Percentiles rank a stretch among this genome's conserved stretches.
These are phyloP conservation scores for Ictalurus punctatus DNA, from an alignment of 2,113 vertebrate species.

Conservation along the genomic window DNA sequence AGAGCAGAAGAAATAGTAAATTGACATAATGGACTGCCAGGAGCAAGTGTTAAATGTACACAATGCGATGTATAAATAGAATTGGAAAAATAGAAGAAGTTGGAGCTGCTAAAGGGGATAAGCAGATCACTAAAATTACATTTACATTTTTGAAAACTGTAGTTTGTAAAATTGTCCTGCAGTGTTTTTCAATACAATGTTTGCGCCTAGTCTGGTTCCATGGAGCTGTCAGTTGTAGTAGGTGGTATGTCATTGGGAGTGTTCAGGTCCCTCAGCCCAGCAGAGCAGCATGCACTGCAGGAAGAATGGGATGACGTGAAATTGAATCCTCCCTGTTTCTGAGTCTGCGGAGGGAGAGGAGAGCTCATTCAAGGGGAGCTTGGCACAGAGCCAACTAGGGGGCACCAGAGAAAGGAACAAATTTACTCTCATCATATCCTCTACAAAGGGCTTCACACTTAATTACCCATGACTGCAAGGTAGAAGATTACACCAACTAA, in stretches of 20 bases:
- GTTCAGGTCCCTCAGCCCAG: conserved; percentile 30
- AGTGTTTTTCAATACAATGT: background rate
- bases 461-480: background rate
- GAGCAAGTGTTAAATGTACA: conserved; percentile 39
- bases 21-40: conserved; percentile 25
- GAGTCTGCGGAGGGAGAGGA: conserved; percentile 38
- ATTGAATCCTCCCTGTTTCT: conserved; percentile 60
- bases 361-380: conserved; percentile 37
- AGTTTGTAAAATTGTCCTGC: background rate
- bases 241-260: conserved; percentile 24
- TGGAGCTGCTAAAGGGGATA: background rate
- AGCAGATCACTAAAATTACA: background rate
- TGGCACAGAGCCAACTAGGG: conserved; percentile 36
- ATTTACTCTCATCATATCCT: conserved; percentile 4
- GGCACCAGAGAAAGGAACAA: conserved; percentile 31
- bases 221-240: conserved; percentile 26
- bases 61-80: background rate
- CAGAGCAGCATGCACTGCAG: conserved; percentile 33
- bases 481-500: conserved; percentile 31
- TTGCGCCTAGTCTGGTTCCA: background rate
- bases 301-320: conserved; percentile 58
- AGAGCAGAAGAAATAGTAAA: conserved; percentile 53
- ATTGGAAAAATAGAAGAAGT: background rate
- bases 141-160: background rate
- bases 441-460: background rate